A percentile compares a stretch with the other conserved stretches of the same genome.
These are phyloP conservation scores for Hylyphantes graminicola DNA, from an alignment of 1,140 invertebrate species.

Conservation along the genomic window DNA sequence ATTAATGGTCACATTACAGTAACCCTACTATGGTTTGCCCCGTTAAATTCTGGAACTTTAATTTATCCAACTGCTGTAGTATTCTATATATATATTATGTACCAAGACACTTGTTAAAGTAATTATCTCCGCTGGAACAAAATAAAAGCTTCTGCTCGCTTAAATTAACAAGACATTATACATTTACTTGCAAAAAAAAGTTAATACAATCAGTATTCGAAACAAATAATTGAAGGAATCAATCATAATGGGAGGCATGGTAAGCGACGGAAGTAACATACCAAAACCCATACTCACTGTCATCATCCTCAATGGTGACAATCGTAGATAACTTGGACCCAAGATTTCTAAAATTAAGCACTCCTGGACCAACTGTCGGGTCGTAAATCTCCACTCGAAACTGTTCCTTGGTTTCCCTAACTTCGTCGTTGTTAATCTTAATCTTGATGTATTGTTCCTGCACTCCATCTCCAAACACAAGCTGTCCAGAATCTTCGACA, in stretches of 20 bases:
- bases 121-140: no score
- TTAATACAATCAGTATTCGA: no score
- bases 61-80: no score
- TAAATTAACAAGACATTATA: no score
- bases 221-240: no score
- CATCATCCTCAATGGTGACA: constrained; percentile 5
- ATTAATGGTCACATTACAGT: no score
- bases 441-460: not conserved
- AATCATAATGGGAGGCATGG: not conserved
- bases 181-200: no score
- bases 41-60: no score
- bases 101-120: no score
- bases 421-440: not conserved
- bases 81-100: no score
- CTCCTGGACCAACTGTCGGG: not conserved
- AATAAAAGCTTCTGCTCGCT: no score
- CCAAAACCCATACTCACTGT: constrained; percentile 13
- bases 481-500: not conserved
- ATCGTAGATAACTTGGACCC: not conserved
- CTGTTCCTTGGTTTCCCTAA: not conserved
- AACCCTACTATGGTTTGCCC: no score
- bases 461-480: not conserved
- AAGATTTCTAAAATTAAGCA: constrained; percentile 6
- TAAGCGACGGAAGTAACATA: not conserved
- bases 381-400: not conserved